A percentile compares a stretch with the other conserved stretches of the same genome.
phyloP scores from a whole-genome alignment of 2,888 invertebrate species.

The Acanthopleura granulata region DNA sequence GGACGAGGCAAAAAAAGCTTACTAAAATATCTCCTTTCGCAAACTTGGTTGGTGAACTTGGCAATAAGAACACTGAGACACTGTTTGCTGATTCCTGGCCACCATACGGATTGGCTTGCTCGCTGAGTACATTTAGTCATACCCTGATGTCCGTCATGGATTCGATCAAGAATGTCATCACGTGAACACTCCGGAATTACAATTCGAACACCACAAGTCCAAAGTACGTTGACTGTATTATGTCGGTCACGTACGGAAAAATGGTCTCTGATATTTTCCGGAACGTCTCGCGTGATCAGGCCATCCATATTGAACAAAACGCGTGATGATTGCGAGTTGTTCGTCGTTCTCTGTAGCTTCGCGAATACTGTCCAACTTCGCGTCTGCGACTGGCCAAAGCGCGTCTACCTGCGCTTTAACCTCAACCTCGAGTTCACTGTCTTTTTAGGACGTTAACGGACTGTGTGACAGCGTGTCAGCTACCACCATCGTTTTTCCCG shows the following conservation, averaged over 20 bases:
- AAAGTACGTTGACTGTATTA: background rate
- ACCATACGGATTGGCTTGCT: no score
- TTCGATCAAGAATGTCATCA: no score
- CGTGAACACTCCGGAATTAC: no score
- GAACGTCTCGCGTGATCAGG: slow-evolving; percentile 1
- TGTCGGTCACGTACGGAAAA: background rate
- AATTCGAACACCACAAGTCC: no score
- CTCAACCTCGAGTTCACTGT: background rate
- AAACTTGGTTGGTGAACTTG: background rate
- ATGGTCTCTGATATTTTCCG: background rate
- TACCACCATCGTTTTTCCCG: slow-evolving; percentile 16
- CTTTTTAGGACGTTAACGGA: background rate
- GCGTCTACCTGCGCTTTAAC: slow-evolving; percentile 3
- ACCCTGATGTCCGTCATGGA: no score
- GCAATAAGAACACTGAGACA: slow-evolving; percentile 21
- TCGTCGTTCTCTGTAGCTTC: slow-evolving; percentile 16
- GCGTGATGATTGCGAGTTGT: background rate
- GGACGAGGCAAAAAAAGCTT: slow-evolving; percentile 22
- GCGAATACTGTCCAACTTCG: slow-evolving; percentile 17
- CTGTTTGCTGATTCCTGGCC: slow-evolving; percentile 20
- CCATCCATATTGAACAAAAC: background rate
- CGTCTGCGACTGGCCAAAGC: slow-evolving; percentile 1
- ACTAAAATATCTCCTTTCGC: slow-evolving; percentile 24
- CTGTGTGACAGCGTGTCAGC: slow-evolving; percentile 13
- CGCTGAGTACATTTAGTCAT: no score